A percentile compares a stretch with the other conserved stretches of the same genome.
Evolutionary conservation across 2,888 invertebrate species (phyloP).

Genomic region (Macrostomum cliftonense): DNA sequence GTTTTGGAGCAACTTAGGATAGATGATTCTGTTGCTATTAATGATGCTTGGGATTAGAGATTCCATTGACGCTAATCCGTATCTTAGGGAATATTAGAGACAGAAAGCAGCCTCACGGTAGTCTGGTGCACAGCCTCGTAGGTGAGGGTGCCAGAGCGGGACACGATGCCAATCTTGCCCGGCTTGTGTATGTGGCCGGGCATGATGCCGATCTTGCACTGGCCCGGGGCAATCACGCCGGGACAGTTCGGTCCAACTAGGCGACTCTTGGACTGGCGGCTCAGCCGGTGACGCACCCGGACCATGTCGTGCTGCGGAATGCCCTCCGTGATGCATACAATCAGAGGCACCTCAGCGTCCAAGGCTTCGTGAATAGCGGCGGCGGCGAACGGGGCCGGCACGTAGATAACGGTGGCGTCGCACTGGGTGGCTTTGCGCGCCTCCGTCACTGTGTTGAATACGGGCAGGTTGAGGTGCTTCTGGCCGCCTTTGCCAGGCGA

Average conservation of each 20-base stretch:
- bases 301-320: constrained; percentile 94
- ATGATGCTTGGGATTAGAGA: no score
- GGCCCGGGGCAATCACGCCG: constrained; percentile 69
- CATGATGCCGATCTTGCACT: constrained; percentile 98
- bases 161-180: constrained; percentile 71
- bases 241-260: constrained; percentile 96
- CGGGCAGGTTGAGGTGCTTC: constrained; percentile 65
- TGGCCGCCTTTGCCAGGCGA: constrained; percentile 64
- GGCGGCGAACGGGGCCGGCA: constrained; percentile 74
- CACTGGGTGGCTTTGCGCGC: constrained; percentile 70
- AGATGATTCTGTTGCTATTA: no score
- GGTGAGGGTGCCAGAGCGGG: constrained; percentile 86
- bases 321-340: constrained; percentile 68
- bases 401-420: constrained; percentile 81
- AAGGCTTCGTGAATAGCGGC: constrained; percentile 72
- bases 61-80: no score
- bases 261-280: constrained; percentile 62
- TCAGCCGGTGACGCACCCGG: constrained; percentile 58
- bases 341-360: constrained; percentile 79
- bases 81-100: no score
- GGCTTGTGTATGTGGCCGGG: constrained; percentile 87
- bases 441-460: constrained; percentile 56
- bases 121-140: constrained; percentile 99
- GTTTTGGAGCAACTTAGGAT: no score
- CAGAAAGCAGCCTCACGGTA: constrained; percentile 39